These are phyloP conservation scores for Rhopalosiphum nymphaeae DNA, from an alignment of 2,888 invertebrate genomes.

Conservation along the genomic window DNA sequence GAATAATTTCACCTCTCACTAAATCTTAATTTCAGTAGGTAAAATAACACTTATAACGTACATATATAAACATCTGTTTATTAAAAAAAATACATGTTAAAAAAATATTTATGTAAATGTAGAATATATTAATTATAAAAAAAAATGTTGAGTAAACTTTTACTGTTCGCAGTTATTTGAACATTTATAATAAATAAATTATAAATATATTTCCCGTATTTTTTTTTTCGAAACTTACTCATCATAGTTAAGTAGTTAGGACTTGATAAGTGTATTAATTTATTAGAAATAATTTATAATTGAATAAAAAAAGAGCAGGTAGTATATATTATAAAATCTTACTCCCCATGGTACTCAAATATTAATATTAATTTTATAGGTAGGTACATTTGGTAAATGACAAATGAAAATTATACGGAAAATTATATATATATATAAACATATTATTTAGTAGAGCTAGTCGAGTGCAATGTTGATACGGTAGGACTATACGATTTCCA, in stretches of 20 bases:
- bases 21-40: not conserved
- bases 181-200: not conserved
- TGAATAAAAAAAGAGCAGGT: not conserved
- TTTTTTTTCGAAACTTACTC: not conserved
- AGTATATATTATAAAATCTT: too few relatives aligned
- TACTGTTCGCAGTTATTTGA: not conserved
- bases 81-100: too few relatives aligned
- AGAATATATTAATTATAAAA: not conserved
- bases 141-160: not conserved
- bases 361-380: too few relatives aligned
- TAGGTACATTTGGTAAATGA: not conserved
- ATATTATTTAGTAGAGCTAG: not conserved
- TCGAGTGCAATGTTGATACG: too few relatives aligned
- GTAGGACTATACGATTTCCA: too few relatives aligned
- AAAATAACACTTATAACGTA: not conserved
- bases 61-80: not conserved
- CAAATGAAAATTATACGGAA: not conserved
- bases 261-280: not conserved
- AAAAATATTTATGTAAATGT: not conserved
- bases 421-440: too few relatives aligned
- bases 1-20: not conserved
- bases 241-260: not conserved
- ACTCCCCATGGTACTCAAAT: too few relatives aligned
- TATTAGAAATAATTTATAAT: not conserved
- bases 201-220: too few relatives aligned